Evolutionary conservation across 2,888 invertebrate genomes (phyloP).

Genomic region (Erebia ligea): DNA sequence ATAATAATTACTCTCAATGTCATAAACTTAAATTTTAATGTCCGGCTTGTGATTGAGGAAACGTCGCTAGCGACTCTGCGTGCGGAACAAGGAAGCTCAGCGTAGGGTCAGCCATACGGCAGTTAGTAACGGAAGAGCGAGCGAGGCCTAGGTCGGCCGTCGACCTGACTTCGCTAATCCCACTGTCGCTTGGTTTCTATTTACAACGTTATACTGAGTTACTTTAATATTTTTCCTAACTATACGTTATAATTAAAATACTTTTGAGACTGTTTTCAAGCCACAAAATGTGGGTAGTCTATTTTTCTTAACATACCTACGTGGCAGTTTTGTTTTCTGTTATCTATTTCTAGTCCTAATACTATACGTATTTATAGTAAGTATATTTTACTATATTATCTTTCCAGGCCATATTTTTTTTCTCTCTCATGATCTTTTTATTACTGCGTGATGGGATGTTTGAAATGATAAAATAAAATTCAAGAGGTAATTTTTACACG

Average conservation of each 20-base stretch:
- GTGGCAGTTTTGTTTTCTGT: neutral
- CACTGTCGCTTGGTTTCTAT: slow-evolving; percentile 5
- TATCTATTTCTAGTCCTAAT: neutral
- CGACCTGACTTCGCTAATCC: slow-evolving; percentile 37
- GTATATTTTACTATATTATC: neutral
- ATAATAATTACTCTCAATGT: slow-evolving; percentile 21
- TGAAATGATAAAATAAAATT: slow-evolving; percentile 35
- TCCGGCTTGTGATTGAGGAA: slow-evolving; percentile 30
- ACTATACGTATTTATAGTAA: no score
- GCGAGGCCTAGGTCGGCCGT: slow-evolving; percentile 43
- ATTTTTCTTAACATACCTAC: neutral
- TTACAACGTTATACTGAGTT: slow-evolving; percentile 1
- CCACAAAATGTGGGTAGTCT: neutral
- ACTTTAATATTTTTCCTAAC: neutral
- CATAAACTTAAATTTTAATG: slow-evolving; percentile 23
- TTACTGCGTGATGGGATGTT: neutral
- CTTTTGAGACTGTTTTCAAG: neutral
- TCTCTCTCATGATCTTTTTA: neutral
- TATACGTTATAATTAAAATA: neutral
- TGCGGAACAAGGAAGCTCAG: slow-evolving; percentile 41
- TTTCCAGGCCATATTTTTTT: neutral
- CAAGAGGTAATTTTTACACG: slow-evolving; percentile 72
- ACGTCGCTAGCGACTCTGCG: slow-evolving; percentile 17
- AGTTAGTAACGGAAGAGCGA: slow-evolving; percentile 37
- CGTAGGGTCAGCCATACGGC: slow-evolving; percentile 36